A percentile compares a stretch with the other conserved stretches of the same genome.
Evolutionary conservation across 2,797 vertebrate genomes (phyloP).

Genomic region (Mareca strepera): DNA sequence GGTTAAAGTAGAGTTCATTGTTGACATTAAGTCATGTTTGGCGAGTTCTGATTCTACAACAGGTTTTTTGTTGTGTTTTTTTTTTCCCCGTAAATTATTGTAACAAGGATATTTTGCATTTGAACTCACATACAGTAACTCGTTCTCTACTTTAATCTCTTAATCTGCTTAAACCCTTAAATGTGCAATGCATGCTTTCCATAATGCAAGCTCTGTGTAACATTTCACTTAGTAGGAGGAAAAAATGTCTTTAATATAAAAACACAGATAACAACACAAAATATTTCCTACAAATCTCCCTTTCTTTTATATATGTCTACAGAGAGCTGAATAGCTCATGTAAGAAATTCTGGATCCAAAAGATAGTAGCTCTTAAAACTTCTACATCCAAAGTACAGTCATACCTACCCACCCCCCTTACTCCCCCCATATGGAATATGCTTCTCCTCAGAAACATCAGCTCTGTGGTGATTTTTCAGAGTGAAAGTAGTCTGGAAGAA

Average conservation of each 20-base stretch:
- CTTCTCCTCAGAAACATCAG: constrained; percentile 4
- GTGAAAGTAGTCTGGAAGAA: background rate
- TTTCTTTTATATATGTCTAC: background rate
- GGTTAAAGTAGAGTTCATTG: constrained; percentile 81
- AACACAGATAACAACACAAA: background rate
- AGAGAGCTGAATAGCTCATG: background rate
- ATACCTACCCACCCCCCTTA: background rate
- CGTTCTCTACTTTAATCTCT: constrained; percentile 11
- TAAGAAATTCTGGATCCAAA: constrained; percentile 11
- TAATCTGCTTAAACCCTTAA: background rate
- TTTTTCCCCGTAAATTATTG: constrained; percentile 77
- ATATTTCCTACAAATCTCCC: background rate
- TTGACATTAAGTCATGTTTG: constrained; percentile 70
- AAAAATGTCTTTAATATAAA: background rate
- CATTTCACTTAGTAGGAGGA: background rate
- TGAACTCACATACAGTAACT: constrained; percentile 41
- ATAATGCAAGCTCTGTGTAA: background rate
- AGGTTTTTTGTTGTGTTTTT: background rate
- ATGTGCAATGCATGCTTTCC: background rate
- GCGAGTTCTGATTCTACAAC: constrained; percentile 53
- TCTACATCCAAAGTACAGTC: background rate
- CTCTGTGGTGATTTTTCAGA: constrained; percentile 29
- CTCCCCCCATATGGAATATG: background rate
- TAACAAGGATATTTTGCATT: constrained; percentile 79
- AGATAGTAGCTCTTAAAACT: background rate